Base-by-base conservation (phyloP, 2,888 invertebrate genomes). In the Asteroscopus sphinx region DNA sequence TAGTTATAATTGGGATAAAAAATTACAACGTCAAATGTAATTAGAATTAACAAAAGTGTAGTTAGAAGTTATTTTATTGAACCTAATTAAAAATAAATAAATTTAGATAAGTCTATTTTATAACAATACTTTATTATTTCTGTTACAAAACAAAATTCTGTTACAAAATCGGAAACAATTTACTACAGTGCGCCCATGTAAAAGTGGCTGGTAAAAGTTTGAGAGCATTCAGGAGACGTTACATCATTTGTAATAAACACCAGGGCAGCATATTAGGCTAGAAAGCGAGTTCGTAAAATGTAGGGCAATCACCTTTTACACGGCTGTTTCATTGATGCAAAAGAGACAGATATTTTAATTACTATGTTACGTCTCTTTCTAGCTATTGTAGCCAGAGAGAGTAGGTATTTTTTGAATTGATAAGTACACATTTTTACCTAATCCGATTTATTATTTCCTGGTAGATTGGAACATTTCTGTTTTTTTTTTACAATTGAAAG, bases 191-290 rank as follows among this genome's bases (percentile, higher is more conserved):
- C 21, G n/a, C n/a, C 21, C 5, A 35, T 46, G 32, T 45, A 42
- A 73, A 66, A 65, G 61, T 65, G 72, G 76, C 74, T 80, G 51
- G 44, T 46, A 60, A 73, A 79, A 73, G 57, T 62, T 66, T 46
- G 49, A 45, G 68, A 70, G 74, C 71, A 66, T 73, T 66, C 69
- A 69, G 54, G 77, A 80, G 77, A 79, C 73, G 77, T 92, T 92
- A 92, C 92, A 92, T 90, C 86, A 92, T 88, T 90, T 92, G 91
- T 92, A 92, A 92, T 82, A 86, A 69, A 61, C 77, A 93, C 92
- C 72, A 93, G 89, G 92, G 68, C 39, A 52, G 2, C 80, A 91
- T 79, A 78, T 59, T 49, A 51, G 48, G 48, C 48, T 42, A 81
- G 74, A 86, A 85, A 86, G 63, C 55, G 35, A 26, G 42, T 51